Evolutionary conservation across 2,888 invertebrate species (phyloP).

Genomic region (Pachycephus smyrnensis): DNA sequence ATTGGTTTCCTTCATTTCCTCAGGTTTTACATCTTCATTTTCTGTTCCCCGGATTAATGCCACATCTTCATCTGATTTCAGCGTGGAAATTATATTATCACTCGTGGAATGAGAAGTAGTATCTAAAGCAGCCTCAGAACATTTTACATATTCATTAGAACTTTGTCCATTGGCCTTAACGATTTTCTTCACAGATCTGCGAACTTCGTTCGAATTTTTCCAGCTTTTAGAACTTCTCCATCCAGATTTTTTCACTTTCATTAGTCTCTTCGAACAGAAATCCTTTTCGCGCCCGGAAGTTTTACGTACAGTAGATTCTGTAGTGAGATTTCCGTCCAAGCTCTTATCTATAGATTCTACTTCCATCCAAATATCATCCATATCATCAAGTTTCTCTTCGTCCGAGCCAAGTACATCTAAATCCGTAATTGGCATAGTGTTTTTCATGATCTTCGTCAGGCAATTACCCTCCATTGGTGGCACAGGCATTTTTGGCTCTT

Average conservation of each 20-base stretch:
- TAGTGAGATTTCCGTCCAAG: constrained; percentile 11
- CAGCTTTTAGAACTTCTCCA: constrained; percentile 10
- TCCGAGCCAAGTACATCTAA: constrained; percentile 45
- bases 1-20: background rate
- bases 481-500: constrained; percentile 46
- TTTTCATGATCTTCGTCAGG: constrained; percentile 47
- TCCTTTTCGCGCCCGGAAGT: background rate
- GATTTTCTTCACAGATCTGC: background rate
- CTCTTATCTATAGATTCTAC: constrained; percentile 39
- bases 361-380: constrained; percentile 52
- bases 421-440: constrained; percentile 45
- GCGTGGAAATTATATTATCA: background rate
- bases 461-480: constrained; percentile 49
- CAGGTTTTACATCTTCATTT: background rate
- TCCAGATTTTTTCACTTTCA: constrained; percentile 10
- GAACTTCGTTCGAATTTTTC: constrained; percentile 1
- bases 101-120: background rate
- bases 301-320: background rate
- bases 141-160: background rate
- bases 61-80: background rate
- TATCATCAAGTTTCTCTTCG: constrained; percentile 45
- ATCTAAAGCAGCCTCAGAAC: background rate
- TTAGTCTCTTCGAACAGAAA: background rate
- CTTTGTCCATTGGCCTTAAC: background rate
- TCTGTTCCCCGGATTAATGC: background rate